phyloP scores from a whole-genome alignment of 2,797 vertebrate species.

The Eulemur rubriventer region DNA sequence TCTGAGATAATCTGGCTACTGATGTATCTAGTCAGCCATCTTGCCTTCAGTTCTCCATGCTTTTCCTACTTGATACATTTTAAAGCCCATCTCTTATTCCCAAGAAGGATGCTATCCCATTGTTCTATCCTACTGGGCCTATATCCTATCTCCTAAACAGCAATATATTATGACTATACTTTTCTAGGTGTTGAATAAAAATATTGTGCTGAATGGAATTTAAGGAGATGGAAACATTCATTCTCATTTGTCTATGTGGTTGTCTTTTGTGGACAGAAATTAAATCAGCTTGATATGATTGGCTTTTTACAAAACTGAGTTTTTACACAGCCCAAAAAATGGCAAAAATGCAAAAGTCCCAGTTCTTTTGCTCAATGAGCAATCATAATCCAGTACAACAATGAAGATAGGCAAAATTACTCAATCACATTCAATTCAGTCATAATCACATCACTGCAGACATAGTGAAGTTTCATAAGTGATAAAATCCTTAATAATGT shows the following conservation, averaged over 20 bases:
- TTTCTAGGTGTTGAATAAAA: background rate
- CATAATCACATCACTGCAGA: background rate
- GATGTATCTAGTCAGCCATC: no score
- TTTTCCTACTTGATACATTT: background rate
- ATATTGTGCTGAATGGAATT: background rate
- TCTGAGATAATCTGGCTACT: no score
- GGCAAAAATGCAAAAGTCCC: background rate
- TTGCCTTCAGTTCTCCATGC: no score
- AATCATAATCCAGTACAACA: background rate
- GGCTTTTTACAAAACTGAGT: background rate
- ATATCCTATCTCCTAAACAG: background rate
- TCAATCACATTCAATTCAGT: background rate
- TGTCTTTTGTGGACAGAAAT: background rate
- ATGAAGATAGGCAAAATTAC: background rate
- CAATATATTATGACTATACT: background rate
- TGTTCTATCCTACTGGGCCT: background rate
- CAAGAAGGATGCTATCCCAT: background rate
- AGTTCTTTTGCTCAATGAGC: background rate
- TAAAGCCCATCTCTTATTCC: background rate
- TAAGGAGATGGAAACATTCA: background rate
- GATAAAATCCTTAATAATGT: background rate
- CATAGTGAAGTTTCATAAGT: background rate
- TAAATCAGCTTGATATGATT: background rate
- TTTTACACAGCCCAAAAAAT: background rate
- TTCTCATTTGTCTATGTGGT: background rate